Evolutionary conservation across 2,797 vertebrate species (phyloP), one percentile per base, ranked within the genome.

Genomic region (Vireo griseus): DNA sequence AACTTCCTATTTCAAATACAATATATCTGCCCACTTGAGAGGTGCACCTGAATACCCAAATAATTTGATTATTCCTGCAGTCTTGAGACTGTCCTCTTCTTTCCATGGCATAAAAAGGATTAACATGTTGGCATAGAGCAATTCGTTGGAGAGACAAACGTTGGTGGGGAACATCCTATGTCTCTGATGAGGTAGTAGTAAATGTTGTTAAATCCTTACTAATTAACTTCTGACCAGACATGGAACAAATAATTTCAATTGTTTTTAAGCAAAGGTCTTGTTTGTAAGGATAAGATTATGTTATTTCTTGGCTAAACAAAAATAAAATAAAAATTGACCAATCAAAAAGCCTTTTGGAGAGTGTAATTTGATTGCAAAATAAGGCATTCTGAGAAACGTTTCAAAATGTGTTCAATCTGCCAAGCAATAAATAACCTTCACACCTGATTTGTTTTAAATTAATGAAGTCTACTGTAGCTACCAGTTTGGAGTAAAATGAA

Each of bases 391-490:
- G 33, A 90, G 61, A 81, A 94, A 57, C 14, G 16, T 94, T 86
- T 76, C 63, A 92, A 96, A 94, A 91, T 35, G 16, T 57, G 26
- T 82, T 92, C 48, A 90, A 65, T 89, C 63, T 91, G 35, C 73
- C 72, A 86, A 95, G 77, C 57, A 92, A 94, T 95, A 95, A 94
- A 96, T 92, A 96, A 94, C 72, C 57, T 97, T 97, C 92, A 94
- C 88, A 96, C 85, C 54, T 95, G 94, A 91, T 94, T 95, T 94
- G 37, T 93, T 96, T 95, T 85, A 86, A 96, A 97, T 97, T 96
- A 96, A 96, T 76, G 68, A 94, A 88, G 42, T 85, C 86, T 94
- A 90, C 40, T 65, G 35, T 72, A 95, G 75, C 77, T 90, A 90
- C 50, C 61, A 51, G 72, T 94, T 76, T 87, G 87, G 63, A 96